These are phyloP conservation scores for Ceuthmochares aereus DNA, from an alignment of 2,113 vertebrate species.

Conservation along the genomic window DNA sequence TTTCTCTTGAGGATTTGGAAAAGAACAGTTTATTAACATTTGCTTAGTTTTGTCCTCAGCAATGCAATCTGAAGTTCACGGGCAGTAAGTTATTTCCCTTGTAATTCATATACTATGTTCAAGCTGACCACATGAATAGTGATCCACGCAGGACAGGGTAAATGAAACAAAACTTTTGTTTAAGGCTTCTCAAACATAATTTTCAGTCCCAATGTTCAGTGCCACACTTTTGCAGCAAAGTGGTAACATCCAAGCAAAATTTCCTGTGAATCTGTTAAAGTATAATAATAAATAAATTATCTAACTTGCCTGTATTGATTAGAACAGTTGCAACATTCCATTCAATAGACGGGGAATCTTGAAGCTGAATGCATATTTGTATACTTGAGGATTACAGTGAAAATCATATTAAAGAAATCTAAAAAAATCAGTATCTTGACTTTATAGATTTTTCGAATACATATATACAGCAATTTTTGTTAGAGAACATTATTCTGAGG, in stretches of 20 bases:
- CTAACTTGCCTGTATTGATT: background rate
- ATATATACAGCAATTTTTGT: background rate
- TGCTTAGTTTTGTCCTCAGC: background rate
- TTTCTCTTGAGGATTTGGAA: background rate
- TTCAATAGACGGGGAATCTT: background rate
- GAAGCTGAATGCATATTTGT: background rate
- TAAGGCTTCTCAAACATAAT: background rate
- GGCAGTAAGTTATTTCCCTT: background rate
- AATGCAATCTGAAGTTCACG: background rate
- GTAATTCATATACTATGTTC: background rate
- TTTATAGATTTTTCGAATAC: background rate
- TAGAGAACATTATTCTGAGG: background rate
- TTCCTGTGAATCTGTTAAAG: background rate
- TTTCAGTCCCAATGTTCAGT: background rate
- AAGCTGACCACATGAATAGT: background rate
- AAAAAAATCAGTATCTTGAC: background rate
- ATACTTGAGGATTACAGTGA: background rate
- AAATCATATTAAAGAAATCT: background rate
- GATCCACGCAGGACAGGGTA: background rate
- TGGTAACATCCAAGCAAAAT: background rate
- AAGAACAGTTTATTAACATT: background rate
- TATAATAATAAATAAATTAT: background rate
- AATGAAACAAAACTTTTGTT: background rate
- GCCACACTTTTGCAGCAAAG: fast-evolving
- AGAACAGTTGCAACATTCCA: background rate